Conservation (phyloP, 2,888 invertebrate genomes). For the Malthinus flaveolus region DNA sequence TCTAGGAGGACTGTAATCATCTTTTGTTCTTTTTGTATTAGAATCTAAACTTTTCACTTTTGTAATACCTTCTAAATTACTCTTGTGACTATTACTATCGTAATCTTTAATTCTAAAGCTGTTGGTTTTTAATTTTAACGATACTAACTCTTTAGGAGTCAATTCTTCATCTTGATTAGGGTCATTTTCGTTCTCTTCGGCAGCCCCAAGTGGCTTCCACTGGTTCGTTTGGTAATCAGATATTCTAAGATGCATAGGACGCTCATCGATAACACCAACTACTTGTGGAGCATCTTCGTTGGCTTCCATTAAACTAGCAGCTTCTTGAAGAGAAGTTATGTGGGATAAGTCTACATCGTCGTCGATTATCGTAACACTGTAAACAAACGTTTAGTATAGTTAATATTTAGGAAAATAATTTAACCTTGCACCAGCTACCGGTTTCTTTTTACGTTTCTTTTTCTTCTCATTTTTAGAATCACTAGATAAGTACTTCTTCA, state of each 20-base stretch:
- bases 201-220: conserved; percentile 46
- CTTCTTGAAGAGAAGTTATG: conserved; percentile 63
- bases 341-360: conserved; percentile 75
- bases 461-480: conserved; percentile 65
- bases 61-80: no score
- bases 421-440: conserved; percentile 12
- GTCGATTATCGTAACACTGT: conserved; percentile 81
- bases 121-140: no score
- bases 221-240: conserved; percentile 48
- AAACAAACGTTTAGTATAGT: conserved; percentile 19
- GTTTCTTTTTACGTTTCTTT: conserved; percentile 66
- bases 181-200: conserved; percentile 20
- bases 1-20: neutral
- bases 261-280: conserved; percentile 84
- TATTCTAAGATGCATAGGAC: conserved; percentile 65
- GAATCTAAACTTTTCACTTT: no score
- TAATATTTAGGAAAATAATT: neutral
- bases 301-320: conserved; percentile 70
- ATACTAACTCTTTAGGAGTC: no score
- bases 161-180: conserved; percentile 1
- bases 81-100: no score
- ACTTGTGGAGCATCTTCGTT: conserved; percentile 91
- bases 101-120: no score
- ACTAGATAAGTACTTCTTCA: conserved; percentile 74
- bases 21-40: no score